phyloP scores from a whole-genome alignment of 2,888 invertebrate species.

The Metopia argyrocephala region DNA sequence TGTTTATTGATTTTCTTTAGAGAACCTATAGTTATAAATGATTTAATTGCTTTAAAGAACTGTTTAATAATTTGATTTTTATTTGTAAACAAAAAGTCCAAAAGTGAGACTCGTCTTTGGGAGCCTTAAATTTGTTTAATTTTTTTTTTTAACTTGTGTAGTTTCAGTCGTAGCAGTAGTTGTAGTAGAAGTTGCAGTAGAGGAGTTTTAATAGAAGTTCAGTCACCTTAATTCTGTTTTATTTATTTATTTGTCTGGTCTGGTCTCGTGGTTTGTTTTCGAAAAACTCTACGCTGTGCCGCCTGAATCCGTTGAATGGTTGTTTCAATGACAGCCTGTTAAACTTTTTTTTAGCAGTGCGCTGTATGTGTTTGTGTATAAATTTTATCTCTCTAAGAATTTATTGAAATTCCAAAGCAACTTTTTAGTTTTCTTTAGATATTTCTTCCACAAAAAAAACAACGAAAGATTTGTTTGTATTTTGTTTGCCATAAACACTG shows the following conservation, averaged over 20 bases:
- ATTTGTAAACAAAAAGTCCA: neutral
- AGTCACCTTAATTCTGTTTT: constrained; percentile 55
- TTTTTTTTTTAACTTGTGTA: neutral
- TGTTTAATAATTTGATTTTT: constrained; percentile 3
- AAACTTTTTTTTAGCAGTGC: constrained; percentile 27
- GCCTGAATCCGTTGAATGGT: constrained; percentile 14
- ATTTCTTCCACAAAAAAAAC: neutral
- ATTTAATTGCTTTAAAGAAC: constrained; percentile 13
- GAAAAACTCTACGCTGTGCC: neutral
- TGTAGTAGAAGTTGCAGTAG: neutral
- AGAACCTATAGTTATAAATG: neutral
- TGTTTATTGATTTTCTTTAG: no score
- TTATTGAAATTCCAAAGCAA: constrained; percentile 57
- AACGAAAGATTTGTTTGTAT: constrained; percentile 2
- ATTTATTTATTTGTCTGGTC: constrained; percentile 50
- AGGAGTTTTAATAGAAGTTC: constrained; percentile 45
- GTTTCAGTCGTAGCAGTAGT: neutral
- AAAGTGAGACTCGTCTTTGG: constrained; percentile 2
- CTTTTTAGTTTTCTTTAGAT: constrained; percentile 53
- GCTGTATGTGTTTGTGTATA: constrained; percentile 5
- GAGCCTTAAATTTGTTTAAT: neutral
- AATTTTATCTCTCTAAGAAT: constrained; percentile 59
- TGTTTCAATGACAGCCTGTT: constrained; percentile 13
- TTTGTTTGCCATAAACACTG: neutral
- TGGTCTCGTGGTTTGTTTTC: constrained; percentile 49